Evolutionary conservation across 2,888 invertebrate genomes (phyloP).

Genomic region (Ctena decussata): DNA sequence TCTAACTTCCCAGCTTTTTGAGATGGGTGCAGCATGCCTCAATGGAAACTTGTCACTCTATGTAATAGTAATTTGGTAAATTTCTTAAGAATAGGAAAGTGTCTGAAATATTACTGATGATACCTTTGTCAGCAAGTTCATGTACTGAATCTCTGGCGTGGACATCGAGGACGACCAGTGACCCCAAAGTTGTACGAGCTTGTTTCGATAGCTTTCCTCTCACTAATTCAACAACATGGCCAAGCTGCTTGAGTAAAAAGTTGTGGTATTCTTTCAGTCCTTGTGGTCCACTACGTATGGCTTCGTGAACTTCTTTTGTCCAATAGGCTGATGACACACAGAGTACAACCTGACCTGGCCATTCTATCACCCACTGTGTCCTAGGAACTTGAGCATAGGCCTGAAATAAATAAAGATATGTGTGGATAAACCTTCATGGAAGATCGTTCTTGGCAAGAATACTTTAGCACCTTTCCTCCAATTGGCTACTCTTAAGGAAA

Average conservation of each 20-base stretch:
- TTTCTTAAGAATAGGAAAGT: too few species aligned
- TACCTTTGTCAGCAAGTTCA: conserved; percentile 87
- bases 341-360: conserved; percentile 97
- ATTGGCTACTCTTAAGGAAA: too few species aligned
- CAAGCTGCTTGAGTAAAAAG: conserved; percentile 90
- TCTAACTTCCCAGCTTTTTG: too few species aligned
- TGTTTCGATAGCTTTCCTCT: conserved; percentile 94
- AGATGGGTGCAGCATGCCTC: too few species aligned
- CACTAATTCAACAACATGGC: conserved; percentile 92
- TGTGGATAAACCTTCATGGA: too few species aligned
- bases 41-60: too few species aligned
- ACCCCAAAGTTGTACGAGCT: conserved; percentile 95
- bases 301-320: conserved; percentile 93
- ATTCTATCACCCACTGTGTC: conserved; percentile 94
- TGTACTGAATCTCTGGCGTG: conserved; percentile 96
- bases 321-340: conserved; percentile 93
- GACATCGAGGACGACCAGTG: conserved; percentile 96
- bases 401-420: conserved; percentile 67
- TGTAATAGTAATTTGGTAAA: too few species aligned
- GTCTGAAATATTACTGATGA: too few species aligned
- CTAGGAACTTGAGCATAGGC: conserved; percentile 87
- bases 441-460: too few species aligned
- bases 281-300: conserved; percentile 89
- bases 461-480: too few species aligned
- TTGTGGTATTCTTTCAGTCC: conserved; percentile 90